Evolutionary conservation across 2,113 vertebrate species (phyloP), one percentile per base, ranked within the genome.

Genomic region (Osmerus eperlanus): DNA sequence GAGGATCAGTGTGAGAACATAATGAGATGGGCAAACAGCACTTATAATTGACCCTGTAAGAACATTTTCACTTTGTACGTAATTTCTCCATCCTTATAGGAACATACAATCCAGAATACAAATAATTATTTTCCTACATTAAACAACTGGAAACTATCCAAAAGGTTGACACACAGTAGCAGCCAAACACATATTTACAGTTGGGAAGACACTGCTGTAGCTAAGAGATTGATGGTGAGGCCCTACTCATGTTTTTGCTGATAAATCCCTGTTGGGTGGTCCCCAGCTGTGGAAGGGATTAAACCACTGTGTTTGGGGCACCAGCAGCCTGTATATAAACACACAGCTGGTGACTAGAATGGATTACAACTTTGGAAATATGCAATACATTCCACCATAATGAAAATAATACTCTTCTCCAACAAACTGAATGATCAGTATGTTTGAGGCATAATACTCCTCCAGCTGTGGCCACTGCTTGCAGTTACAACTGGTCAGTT

Each of bases 301-400:
- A 79, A 83, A 77, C 79, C 81, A 82, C 83, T 81, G 72, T 66
- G 68, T 54, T 68, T 74, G 32, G 65, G 70, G 61, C 75, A 73
- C 68, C 32, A n/a, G 28, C 67, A 70, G 71, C 71, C 74, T 60
- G 52, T 64, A 64, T 65, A 70, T 41, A 16, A 71, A 64, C 65
- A 23, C 74, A 13, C 19, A n/a, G 54, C 25, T 28, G 15, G 19
- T 55, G 71, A 77, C 78, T 61, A 53, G 74, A 68, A 81, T 75
- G 71, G 70, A 83, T 78, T 76, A 70, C 62, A 67, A 3, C 23
- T 36, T 19, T 29, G 12, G 23, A 55, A 25, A 62, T 54, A 62
- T 66, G 52, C 51, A 67, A 72, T 59, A 19, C 59, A 59, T 79
- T 75, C 56, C 51, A 69, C 52, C 41, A 53, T 61, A 53, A 19